Evolutionary conservation across 2,888 invertebrate species (phyloP), one percentile per base, ranked within the genome.

Genomic region (Polyommatus icarus): DNA sequence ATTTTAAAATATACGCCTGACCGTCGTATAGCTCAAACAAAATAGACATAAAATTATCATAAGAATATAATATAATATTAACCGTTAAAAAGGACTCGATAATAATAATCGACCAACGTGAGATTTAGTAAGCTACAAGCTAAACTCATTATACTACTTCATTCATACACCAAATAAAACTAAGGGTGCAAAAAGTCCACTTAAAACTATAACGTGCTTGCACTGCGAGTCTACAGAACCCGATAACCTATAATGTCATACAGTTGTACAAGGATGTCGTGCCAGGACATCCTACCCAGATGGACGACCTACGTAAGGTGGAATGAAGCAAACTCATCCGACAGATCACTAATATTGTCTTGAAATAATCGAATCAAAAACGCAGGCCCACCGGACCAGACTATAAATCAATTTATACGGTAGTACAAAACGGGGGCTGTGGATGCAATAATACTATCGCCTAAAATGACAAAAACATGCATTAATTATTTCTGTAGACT

Each of bases 111-210:
- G 50, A 75, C 54, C 12, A 20, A 75, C 75, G 7, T 59, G 77
- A 73, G 77, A 72, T 73, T 73, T 57, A 71, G 57, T 73, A 75
- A 75, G 75, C 29, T 73, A 77, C 54, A 57, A 79, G 76, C 78
- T 75, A 79, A 75, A 76, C 76, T 67, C 72, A 67, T 61, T 76
- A 78, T 50, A 67, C 76, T 76, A 77, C 40, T 85, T 81, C 80
- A 82, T 80, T 84, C 85, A 29, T 54, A 54, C 32, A 75, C 54
- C 86, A 86, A 83, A 88, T 90, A 88, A 89, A 87, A 87, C 84
- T 88, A 87, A 87, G 87, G 83, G 87, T 92, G 90, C 89, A 88
- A 89, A 76, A 88, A 86, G 86, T 87, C 87, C 84, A 87, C 91
- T 91, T 91, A 91, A 40, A 83, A 86, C 86, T 89, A 90, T 82